phyloP scores from a whole-genome alignment of 2,113 vertebrate species.

The Circaetus cinerascens region DNA sequence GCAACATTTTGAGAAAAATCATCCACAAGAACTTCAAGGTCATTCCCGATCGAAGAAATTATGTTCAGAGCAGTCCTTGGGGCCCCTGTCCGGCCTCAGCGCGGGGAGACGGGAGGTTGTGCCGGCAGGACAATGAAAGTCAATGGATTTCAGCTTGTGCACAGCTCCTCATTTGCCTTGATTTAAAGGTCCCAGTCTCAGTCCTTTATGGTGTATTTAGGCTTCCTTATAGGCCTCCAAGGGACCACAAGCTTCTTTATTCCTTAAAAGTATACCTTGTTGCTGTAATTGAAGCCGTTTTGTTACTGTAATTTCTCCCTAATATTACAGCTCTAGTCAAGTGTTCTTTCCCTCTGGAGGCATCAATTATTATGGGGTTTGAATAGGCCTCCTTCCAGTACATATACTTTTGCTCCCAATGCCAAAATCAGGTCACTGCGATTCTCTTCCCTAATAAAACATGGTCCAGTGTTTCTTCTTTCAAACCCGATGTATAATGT shows the following conservation, averaged over 20 bases:
- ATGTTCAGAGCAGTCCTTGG: background rate
- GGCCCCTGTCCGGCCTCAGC: background rate
- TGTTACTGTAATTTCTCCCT: slow-evolving; percentile 65
- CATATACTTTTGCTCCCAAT: background rate
- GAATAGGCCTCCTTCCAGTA: background rate
- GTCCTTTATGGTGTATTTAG: slow-evolving; percentile 59
- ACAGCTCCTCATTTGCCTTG: slow-evolving; percentile 25
- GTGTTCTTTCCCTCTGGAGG: slow-evolving; percentile 48
- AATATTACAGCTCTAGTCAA: slow-evolving; percentile 57
- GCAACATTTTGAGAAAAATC: background rate
- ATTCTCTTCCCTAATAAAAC: background rate
- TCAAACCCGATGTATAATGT: background rate
- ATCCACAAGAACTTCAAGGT: background rate
- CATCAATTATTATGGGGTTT: slow-evolving; percentile 48
- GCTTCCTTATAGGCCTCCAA: slow-evolving; percentile 62
- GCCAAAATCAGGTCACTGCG: slow-evolving; percentile 5
- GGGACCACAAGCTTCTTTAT: slow-evolving; percentile 39
- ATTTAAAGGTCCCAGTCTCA: slow-evolving; percentile 57
- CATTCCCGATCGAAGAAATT: background rate
- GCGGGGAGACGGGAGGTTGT: background rate
- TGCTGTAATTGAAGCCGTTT: slow-evolving; percentile 61
- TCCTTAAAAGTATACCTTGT: slow-evolving; percentile 49
- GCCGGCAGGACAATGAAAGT: slow-evolving; percentile 5
- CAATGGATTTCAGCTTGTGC: slow-evolving; percentile 27
- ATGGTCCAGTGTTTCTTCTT: background rate